A percentile compares a stretch with the other conserved stretches of the same genome.
These are phyloP conservation scores for Brachionus rotundiformis DNA, from an alignment of 1,140 invertebrate species.

Conservation along the genomic window DNA sequence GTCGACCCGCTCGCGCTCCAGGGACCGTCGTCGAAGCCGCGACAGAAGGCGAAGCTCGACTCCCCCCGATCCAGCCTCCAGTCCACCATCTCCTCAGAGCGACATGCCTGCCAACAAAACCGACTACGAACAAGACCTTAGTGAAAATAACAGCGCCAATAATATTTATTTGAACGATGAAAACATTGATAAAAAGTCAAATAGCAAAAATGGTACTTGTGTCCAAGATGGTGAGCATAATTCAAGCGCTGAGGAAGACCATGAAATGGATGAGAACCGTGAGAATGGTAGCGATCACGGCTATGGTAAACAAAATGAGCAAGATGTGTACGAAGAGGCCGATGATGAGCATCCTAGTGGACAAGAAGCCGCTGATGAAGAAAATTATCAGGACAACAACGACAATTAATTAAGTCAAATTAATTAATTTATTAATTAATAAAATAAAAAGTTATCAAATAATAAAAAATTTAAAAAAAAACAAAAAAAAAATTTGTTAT, in stretches of 20 bases:
- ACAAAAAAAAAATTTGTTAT: neutral
- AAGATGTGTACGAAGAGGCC: neutral
- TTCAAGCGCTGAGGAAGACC: neutral
- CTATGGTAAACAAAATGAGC: neutral
- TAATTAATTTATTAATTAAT: neutral
- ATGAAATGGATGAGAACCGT: neutral
- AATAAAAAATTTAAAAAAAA: neutral
- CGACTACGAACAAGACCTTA: constrained; percentile 9
- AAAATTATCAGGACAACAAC: neutral
- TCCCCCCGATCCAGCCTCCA: neutral
- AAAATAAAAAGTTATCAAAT: too few species aligned
- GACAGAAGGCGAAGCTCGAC: constrained; percentile 1
- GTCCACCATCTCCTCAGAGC: neutral
- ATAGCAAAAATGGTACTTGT: neutral
- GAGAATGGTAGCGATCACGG: neutral
- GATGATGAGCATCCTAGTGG: neutral
- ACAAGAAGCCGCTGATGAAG: neutral
- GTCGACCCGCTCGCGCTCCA: neutral
- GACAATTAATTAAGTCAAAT: neutral
- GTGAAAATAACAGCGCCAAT: constrained; percentile 30
- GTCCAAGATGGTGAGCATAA: neutral
- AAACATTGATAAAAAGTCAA: neutral
- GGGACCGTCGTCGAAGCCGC: neutral
- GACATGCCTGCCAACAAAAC: neutral
- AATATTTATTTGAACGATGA: constrained; percentile 28